These are phyloP conservation scores for Hydrotaea cyrtoneurina DNA, from an alignment of 2,888 invertebrate species.

Conservation along the genomic window DNA sequence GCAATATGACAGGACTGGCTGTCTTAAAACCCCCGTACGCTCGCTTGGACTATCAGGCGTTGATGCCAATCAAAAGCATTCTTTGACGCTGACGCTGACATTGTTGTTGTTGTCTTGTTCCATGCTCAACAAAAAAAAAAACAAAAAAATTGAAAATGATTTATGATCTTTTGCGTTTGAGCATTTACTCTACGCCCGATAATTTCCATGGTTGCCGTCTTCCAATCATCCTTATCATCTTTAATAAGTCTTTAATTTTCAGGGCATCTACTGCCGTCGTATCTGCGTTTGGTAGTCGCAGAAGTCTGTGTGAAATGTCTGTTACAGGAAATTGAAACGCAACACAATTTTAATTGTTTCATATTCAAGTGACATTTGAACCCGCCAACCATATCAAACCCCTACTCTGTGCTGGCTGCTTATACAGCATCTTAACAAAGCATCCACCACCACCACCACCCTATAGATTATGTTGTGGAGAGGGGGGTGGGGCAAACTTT, in stretches of 20 bases:
- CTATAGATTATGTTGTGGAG: conserved; percentile 20
- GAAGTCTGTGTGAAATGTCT: not conserved
- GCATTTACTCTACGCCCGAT: conserved; percentile 4
- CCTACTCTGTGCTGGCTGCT: not conserved
- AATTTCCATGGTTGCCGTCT: not conserved
- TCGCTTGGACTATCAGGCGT: conserved; percentile 58
- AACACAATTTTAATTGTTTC: conserved; percentile 64
- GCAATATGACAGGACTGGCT: not conserved
- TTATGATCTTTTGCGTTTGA: conserved; percentile 53
- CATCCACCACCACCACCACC: not conserved
- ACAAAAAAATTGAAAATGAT: conserved; percentile 51
- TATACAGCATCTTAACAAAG: not conserved
- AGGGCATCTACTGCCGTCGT: not conserved
- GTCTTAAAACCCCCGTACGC: not conserved
- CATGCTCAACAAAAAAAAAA: conserved; percentile 10
- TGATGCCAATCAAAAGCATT: conserved; percentile 63
- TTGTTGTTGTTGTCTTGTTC: conserved; percentile 7
- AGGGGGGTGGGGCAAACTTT: not conserved
- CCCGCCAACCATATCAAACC: not conserved
- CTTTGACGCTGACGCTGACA: not conserved
- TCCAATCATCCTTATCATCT: conserved; percentile 15
- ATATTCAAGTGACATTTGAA: conserved; percentile 57
- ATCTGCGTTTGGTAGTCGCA: not conserved
- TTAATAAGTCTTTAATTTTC: conserved; percentile 48
- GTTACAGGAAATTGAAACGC: conserved; percentile 33